phyloP scores from a whole-genome alignment of 2,888 invertebrate genomes.

The Lathronympha strigana region DNA sequence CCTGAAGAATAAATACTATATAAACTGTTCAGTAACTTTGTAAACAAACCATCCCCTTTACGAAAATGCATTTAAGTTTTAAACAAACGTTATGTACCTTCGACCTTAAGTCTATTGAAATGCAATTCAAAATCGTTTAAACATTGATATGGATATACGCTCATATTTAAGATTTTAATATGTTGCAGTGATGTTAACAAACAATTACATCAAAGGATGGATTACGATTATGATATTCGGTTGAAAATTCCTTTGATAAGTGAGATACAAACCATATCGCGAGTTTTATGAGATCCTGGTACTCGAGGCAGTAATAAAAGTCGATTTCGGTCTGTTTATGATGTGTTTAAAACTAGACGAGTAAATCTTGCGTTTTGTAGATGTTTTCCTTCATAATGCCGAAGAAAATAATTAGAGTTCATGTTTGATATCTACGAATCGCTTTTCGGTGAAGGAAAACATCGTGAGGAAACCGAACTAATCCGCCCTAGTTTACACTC shows the following conservation, averaged over 20 bases:
- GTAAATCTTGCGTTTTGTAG: conserved; percentile 1
- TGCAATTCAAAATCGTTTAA: not conserved
- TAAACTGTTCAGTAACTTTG: not conserved
- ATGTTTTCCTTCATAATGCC: not conserved
- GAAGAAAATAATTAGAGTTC: not conserved
- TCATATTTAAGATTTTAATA: not conserved
- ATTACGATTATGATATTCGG: conserved; percentile 56
- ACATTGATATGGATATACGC: not conserved
- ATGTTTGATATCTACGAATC: too few relatives aligned
- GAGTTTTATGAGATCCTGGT: conserved; percentile 49
- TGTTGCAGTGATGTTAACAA: conserved; percentile 29
- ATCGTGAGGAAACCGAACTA: too few relatives aligned
- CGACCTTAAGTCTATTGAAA: not conserved
- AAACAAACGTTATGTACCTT: not conserved
- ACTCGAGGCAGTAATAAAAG: conserved; percentile 29
- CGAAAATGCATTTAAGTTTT: not conserved
- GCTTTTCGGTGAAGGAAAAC: too few relatives aligned
- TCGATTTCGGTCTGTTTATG: conserved; percentile 29
- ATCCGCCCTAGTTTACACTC: too few relatives aligned
- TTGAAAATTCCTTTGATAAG: conserved; percentile 51
- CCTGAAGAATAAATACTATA: not conserved
- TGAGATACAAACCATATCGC: conserved; percentile 54
- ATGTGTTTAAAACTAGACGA: conserved; percentile 17
- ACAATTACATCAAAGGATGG: conserved; percentile 51
- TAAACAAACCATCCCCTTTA: not conserved